Base-by-base conservation (phyloP, 2,888 invertebrate genomes). In the Dendrolimus pini region DNA sequence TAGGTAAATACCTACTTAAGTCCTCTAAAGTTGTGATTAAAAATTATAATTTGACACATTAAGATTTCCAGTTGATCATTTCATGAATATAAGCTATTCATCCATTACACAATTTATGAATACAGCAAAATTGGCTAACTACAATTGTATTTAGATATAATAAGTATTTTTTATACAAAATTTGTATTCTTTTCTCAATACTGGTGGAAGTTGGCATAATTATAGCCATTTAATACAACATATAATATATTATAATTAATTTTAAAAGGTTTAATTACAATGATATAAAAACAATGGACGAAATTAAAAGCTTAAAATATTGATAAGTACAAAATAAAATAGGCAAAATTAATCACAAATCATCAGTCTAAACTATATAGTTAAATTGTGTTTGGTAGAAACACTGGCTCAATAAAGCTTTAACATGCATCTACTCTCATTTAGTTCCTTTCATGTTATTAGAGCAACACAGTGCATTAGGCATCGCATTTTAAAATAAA, bases 41-140 rank as follows among this genome's bases (percentile, higher is more conserved):
- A 47, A 47, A 47, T 10, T 47, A 47, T 47, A 10, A 47, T 47
- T 47, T 47, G 47, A 47, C 9, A 47, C 9, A 47, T 9, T 47
- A 47, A 47, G 9, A 47, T 47, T 47, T 47, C 47, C 12, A 47
- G 3, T 47, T 47, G 9, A 47, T 47, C 12, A 12, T 47, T 47
- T 12, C 12, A 12, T 47, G 47, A 9, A 47, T 30, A 30, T 47
- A 47, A 47, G 47, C 47, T 47, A 47, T 47, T 2, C 6, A 47
- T 10, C 47, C 12, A 47, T 47, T 67, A 78, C 71, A 78, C 69
- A 72, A 75, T 74, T 65, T 60, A 71, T 68, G 77, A 81, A 80
- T 77, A 77, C 69, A 76, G 77, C 75, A 77, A 78, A 82, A 85
- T 87, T 87, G 71, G 81, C 88, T 88, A 88, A 69, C 87, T 88